Evolutionary conservation across 2,797 vertebrate genomes (phyloP).

Genomic region (Rhinella marina): DNA sequence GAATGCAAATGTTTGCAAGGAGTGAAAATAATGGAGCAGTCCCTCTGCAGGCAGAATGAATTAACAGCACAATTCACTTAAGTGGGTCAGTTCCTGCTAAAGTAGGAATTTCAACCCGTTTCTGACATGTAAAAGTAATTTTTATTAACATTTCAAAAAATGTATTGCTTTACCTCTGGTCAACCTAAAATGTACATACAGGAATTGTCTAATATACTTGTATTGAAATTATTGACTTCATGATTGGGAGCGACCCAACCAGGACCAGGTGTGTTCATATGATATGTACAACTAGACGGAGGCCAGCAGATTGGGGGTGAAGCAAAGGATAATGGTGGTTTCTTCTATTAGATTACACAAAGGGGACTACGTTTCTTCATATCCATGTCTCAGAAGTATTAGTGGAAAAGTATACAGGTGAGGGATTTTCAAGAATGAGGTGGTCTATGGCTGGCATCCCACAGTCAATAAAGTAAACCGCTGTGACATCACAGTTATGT

Average conservation of each 20-base stretch:
- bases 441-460: no score
- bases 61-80: slow-evolving; percentile 5
- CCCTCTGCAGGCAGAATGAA: neutral
- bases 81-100: neutral
- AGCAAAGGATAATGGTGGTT: neutral
- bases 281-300: neutral
- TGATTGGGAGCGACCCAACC: neutral
- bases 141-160: neutral
- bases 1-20: slow-evolving; percentile 56
- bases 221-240: neutral
- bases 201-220: no score
- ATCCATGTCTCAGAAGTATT: neutral
- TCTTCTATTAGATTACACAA: neutral
- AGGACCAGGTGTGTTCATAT: neutral
- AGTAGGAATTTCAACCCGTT: neutral
- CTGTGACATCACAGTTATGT: no score
- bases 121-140: neutral
- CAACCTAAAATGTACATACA: neutral
- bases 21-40: slow-evolving; percentile 13
- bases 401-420: neutral
- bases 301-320: neutral
- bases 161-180: neutral
- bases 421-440: neutral
- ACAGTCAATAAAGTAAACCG: no score
- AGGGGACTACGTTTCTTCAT: neutral